Conservation (phyloP, 2,888 invertebrate species). For the Netelia inedita region DNA sequence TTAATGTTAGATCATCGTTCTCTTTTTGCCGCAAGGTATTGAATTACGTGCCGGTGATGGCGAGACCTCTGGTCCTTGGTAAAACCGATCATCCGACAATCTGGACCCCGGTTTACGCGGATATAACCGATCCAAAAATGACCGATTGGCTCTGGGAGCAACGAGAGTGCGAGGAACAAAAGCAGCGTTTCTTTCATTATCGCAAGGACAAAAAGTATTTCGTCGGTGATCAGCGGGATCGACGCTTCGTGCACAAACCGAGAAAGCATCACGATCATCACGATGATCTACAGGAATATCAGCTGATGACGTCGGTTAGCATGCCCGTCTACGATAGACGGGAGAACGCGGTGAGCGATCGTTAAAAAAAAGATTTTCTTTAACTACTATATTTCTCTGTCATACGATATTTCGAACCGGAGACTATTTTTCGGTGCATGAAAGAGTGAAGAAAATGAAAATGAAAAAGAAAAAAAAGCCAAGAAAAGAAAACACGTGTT, state of each 20-base stretch:
- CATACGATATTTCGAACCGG: conserved; percentile 24
- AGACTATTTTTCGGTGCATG: conserved; percentile 46
- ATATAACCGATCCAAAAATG: conserved; percentile 95
- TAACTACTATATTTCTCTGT: conserved; percentile 46
- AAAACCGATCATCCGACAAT: conserved; percentile 95
- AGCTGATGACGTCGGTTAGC: conserved; percentile 96
- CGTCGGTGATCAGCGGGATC: conserved; percentile 89
- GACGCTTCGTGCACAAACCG: conserved; percentile 86
- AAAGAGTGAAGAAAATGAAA: conserved; percentile 37
- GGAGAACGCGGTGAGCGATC: conserved; percentile 91
- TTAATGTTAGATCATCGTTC: background rate
- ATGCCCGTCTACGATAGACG: conserved; percentile 97
- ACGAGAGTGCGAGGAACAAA: conserved; percentile 92
- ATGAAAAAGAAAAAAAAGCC: background rate
- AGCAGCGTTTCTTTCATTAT: conserved; percentile 90
- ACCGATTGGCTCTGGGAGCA: conserved; percentile 96
- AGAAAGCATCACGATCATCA: conserved; percentile 87
- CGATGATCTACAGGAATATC: conserved; percentile 88
- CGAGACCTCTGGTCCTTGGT: conserved; percentile 96
- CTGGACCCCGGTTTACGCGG: conserved; percentile 99
- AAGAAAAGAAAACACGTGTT: conserved; percentile 26
- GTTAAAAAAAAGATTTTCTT: conserved; percentile 37
- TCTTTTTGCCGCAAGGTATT: conserved; percentile 85
- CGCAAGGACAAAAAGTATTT: conserved; percentile 88
- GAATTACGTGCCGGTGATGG: conserved; percentile 98